These are phyloP conservation scores for Steatornis caripensis DNA, from an alignment of 2,113 vertebrate genomes.

Conservation along the genomic window DNA sequence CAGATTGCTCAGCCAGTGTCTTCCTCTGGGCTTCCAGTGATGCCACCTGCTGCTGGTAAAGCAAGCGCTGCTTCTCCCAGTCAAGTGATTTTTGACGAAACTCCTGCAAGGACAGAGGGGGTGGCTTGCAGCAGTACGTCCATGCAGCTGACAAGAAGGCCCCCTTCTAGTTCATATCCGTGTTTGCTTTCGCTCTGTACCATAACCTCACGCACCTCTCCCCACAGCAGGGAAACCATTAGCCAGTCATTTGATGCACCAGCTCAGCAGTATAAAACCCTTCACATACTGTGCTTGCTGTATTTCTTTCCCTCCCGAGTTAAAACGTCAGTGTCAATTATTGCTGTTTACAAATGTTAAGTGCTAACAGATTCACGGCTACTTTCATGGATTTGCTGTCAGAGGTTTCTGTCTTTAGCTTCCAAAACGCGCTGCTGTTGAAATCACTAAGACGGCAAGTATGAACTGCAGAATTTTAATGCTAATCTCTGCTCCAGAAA, in stretches of 20 bases:
- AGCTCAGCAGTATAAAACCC: background rate
- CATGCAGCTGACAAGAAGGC: background rate
- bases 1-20: slow-evolving; percentile 82
- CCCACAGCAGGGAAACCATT: slow-evolving; percentile 59
- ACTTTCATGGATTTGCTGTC: slow-evolving; percentile 50
- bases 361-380: background rate
- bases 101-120: slow-evolving; percentile 77
- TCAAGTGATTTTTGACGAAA: slow-evolving; percentile 80
- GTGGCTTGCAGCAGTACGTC: background rate
- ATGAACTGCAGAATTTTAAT: background rate
- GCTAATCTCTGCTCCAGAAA: slow-evolving; percentile 15
- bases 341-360: background rate
- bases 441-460: background rate
- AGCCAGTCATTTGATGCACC: slow-evolving; percentile 27
- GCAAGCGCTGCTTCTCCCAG: slow-evolving; percentile 87
- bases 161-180: background rate
- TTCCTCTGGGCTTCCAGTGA: slow-evolving; percentile 86
- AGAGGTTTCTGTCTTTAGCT: slow-evolving; percentile 16
- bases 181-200: background rate
- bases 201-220: background rate
- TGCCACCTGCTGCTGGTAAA: slow-evolving; percentile 84
- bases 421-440: background rate
- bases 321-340: slow-evolving; percentile 33
- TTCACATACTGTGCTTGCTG: background rate
- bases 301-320: background rate